Evolutionary conservation across 2,888 invertebrate genomes (phyloP), one percentile per base, ranked within the genome.

Genomic region (Orchesella flavescens): DNA sequence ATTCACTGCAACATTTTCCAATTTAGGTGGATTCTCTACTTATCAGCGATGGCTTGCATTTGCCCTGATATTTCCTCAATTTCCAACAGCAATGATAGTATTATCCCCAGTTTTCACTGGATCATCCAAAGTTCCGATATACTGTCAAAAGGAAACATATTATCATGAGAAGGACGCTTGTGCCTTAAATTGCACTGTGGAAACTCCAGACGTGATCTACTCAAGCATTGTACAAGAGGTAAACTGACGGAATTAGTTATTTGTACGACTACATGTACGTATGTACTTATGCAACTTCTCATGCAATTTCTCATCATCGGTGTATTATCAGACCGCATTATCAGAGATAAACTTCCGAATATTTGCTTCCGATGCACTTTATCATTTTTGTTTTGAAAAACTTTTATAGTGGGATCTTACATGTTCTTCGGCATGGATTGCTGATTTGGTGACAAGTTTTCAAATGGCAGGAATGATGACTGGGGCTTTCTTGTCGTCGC

Each of bases 401-500:
- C 9, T 72, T 73, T 49, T 49, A 23, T 57, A 86, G 86, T 86
- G 86, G 86, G 72, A 68, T 13, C 55, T 86, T 61, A 72, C 80
- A 55, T 86, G 86, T 68, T 57, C 69, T 4, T 46, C 79, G 34
- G 81, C 63, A 17, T 86, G 86, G 85, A 81, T 85, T 57, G 84
- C 72, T 23, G 86, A 86, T 13, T 21, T 83, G 1, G 76, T 86
- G 13, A 86, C 86, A 24, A 83, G 84, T 65, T 78, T 85, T 21
- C 85, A 86, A 80, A 86, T 86, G 84, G 76, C 83, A 15, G 85
- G 85, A 13, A 87, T 87, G 87, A 87, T 84, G 73, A 68, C 73
- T 1, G 86, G 86, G 17, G 84, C 86, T 21, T 77, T 87, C 17
- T 0, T 78, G 4, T 85, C 83, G 5, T 86, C 87, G 3, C 49